Conservation (phyloP, 2,888 invertebrate genomes). For the Parapristionchus giblindavisi region DNA sequence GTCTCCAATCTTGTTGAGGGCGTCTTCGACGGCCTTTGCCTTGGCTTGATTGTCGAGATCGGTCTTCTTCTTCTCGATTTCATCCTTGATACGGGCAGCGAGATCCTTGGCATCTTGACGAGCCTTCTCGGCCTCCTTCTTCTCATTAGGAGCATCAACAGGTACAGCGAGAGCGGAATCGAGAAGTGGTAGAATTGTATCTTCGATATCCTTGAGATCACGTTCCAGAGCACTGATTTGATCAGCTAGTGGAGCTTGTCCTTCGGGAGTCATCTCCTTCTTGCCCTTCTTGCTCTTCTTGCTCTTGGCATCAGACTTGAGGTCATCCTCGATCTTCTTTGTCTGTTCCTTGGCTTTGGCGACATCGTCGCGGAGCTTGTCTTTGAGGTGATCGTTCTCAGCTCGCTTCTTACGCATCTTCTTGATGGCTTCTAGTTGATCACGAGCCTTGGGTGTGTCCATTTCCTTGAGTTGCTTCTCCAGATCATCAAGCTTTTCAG, state of each 20-base stretch:
- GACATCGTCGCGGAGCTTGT: constrained; percentile 21
- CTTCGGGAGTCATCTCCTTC: constrained; percentile 42
- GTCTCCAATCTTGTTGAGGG: constrained; percentile 30
- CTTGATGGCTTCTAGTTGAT: constrained; percentile 40
- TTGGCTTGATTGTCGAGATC: constrained; percentile 38
- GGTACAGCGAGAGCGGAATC: constrained; percentile 25
- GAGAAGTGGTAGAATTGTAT: constrained; percentile 2
- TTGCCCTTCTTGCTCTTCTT: constrained; percentile 41
- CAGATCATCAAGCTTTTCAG: constrained; percentile 39
- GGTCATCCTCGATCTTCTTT: constrained; percentile 25
- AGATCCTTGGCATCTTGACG: constrained; percentile 30
- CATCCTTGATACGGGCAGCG: constrained; percentile 42
- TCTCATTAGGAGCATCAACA: constrained; percentile 27
- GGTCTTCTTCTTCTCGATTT: constrained; percentile 42
- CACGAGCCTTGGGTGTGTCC: constrained; percentile 39
- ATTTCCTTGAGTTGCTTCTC: constrained; percentile 44
- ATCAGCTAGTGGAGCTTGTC: constrained; percentile 43
- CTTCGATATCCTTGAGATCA: constrained; percentile 33
- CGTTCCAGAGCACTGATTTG: constrained; percentile 43
- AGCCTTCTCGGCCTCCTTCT: constrained; percentile 33
- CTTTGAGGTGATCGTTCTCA: constrained; percentile 21
- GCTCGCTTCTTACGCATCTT: constrained; percentile 39
- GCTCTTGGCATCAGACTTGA: constrained; percentile 36
- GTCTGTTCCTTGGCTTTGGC: constrained; percentile 17
- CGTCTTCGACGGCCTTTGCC: constrained; percentile 18